A percentile compares a stretch with the other conserved stretches of the same genome.
Evolutionary conservation across 2,113 vertebrate genomes (phyloP).

Genomic region (Prunella himalayana): DNA sequence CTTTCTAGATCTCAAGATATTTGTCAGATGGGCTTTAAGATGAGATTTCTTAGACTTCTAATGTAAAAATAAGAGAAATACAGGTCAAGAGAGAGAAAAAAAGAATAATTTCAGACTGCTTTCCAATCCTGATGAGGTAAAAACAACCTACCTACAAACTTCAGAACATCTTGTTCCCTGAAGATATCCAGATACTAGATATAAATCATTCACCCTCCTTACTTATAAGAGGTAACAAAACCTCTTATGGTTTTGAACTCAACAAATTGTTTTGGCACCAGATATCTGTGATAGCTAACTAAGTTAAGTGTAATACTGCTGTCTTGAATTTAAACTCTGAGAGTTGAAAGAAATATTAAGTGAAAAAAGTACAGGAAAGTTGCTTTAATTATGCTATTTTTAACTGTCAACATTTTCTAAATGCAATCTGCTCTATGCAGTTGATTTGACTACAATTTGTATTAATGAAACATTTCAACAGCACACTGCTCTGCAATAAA

Average conservation of each 20-base stretch:
- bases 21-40: background rate
- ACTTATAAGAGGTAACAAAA: background rate
- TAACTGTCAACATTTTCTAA: background rate
- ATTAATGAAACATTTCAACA: background rate
- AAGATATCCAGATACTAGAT: background rate
- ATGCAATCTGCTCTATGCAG: background rate
- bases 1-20: background rate
- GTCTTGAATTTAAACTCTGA: background rate
- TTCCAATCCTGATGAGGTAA: background rate
- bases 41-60: background rate
- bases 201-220: background rate
- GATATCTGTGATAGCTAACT: background rate
- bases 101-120: background rate
- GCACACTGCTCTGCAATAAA: background rate
- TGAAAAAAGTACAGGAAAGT: background rate
- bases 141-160: background rate
- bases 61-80: background rate
- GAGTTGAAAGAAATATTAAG: background rate
- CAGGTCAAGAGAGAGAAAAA: background rate
- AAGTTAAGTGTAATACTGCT: background rate
- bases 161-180: background rate
- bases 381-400: background rate
- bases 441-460: background rate
- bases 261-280: background rate
- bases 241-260: background rate